These are phyloP conservation scores for Ascaphus truei DNA, from an alignment of 2,113 vertebrate genomes.

Conservation along the genomic window DNA sequence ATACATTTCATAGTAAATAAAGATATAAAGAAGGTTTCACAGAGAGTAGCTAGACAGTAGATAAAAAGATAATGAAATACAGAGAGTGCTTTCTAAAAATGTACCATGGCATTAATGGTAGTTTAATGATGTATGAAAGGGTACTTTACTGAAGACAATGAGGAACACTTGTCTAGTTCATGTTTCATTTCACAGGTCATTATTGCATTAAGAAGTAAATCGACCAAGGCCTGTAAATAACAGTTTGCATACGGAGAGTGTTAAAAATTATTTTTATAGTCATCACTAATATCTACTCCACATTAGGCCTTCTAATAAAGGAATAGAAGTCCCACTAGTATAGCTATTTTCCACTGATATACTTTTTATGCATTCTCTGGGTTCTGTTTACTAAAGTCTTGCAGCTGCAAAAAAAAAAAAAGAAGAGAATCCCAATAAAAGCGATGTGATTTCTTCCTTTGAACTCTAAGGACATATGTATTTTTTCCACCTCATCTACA, in stretches of 20 bases:
- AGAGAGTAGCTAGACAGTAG: too few relatives aligned
- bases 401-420: too few relatives aligned
- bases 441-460: too few relatives aligned
- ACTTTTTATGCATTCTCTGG: too few relatives aligned
- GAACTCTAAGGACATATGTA: too few relatives aligned
- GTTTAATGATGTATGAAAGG: slow-evolving; percentile 79
- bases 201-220: slow-evolving; percentile 85
- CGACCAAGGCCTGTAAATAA: slow-evolving; percentile 81
- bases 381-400: too few relatives aligned
- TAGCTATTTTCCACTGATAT: too few relatives aligned
- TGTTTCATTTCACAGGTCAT: slow-evolving; percentile 85
- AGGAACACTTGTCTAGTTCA: slow-evolving; percentile 78
- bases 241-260: slow-evolving; percentile 68
- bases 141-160: slow-evolving; percentile 75
- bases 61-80: slow-evolving; percentile 35
- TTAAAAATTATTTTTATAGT: slow-evolving; percentile 65
- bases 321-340: too few relatives aligned
- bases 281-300: slow-evolving; percentile 65
- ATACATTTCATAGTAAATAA: not conserved
- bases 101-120: slow-evolving; percentile 73
- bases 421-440: too few relatives aligned
- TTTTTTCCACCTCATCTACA: too few relatives aligned
- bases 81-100: slow-evolving; percentile 42
- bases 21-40: not conserved
- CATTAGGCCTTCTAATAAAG: too few relatives aligned